Percentiles rank a stretch among this genome's conserved stretches.
phyloP scores from a whole-genome alignment of 2,797 vertebrate genomes.

The Gymnopithys bicolor region DNA sequence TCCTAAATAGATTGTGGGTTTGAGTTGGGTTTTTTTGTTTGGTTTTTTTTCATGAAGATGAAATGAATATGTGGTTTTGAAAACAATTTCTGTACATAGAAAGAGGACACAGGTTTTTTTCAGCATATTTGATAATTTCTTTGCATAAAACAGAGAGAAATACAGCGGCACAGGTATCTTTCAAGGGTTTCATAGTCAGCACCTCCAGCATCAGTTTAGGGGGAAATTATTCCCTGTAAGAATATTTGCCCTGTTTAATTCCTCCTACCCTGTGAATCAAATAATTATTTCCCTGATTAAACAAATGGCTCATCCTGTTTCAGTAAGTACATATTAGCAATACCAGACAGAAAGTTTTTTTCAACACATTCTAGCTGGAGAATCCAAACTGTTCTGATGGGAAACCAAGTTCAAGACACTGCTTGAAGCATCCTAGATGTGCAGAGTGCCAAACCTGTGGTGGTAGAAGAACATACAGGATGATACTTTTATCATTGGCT shows the following conservation, averaged over 20 bases:
- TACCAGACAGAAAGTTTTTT: not conserved
- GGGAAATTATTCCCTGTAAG: not conserved
- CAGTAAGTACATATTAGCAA: not conserved
- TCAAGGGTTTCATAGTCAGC: not conserved
- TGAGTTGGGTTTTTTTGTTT: not conserved
- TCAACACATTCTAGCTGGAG: not conserved
- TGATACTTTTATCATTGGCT: not conserved
- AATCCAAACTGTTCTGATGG: not conserved
- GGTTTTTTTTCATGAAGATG: not conserved
- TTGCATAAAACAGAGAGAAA: not conserved
- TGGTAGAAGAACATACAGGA: not conserved
- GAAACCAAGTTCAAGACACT: not conserved
- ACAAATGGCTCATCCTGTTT: not conserved
- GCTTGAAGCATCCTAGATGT: not conserved
- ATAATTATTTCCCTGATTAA: not conserved
- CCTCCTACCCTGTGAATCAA: not conserved
- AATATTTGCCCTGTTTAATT: not conserved
- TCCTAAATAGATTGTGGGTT: not conserved
- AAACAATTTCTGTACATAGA: not conserved
- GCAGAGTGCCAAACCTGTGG: not conserved
- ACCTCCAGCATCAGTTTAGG: not conserved
- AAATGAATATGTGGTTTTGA: not conserved
- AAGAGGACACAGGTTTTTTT: not conserved
- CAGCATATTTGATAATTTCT: not conserved
- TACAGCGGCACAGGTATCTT: not conserved